Evolutionary conservation across 2,113 vertebrate species (phyloP).

Genomic region (Hipposideros armiger): DNA sequence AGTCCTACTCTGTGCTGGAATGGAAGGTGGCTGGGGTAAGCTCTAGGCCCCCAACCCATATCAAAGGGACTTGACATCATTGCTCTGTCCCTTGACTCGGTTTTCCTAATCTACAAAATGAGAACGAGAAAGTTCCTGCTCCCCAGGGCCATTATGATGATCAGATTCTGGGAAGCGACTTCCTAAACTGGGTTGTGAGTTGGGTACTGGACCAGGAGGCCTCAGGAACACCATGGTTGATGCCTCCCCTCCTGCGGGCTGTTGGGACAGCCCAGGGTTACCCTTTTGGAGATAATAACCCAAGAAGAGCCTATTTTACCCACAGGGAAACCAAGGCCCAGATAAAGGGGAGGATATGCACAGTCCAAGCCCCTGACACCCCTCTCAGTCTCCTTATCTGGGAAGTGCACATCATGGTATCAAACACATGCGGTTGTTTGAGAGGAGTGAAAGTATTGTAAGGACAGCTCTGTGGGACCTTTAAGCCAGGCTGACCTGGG

Average conservation of each 20-base stretch:
- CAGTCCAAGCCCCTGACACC: not conserved
- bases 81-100: not conserved
- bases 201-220: not conserved
- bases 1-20: not conserved
- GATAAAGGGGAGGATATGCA: too few species aligned
- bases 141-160: not conserved
- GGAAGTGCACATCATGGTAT: not conserved
- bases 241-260: not conserved
- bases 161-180: not conserved
- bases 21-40: not conserved
- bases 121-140: not conserved
- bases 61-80: not conserved
- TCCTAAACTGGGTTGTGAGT: not conserved
- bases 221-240: not conserved
- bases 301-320: not conserved
- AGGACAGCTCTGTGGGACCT: not conserved
- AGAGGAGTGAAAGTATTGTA: not conserved
- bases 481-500: not conserved
- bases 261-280: not conserved
- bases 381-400: not conserved
- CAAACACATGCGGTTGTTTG: not conserved
- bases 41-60: not conserved
- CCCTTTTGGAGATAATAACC: not conserved
- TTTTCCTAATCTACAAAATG: conserved; percentile 13
- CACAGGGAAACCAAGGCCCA: not conserved